Evolutionary conservation across 2,797 vertebrate species (phyloP), one percentile per base, ranked within the genome.

Genomic region (Arctocebus calabarensis): DNA sequence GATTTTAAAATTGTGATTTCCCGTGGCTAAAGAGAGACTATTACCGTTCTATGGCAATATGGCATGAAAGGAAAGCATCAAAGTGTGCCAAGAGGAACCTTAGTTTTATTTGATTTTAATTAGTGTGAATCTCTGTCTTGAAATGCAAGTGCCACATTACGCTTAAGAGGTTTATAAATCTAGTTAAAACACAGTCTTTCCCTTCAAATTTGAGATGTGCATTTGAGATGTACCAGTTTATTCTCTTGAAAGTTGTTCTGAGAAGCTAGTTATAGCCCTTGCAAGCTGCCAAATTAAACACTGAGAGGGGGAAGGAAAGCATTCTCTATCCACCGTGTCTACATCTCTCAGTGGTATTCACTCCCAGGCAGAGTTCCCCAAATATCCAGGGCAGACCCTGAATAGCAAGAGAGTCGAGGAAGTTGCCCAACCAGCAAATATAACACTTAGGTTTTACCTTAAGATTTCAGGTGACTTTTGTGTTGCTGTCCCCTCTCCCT

Each of bases 171-270:
- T 77, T 34, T 48, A 70, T 73, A 88, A 90, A 79, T 84, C 66
- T 84, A 93, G 45, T 88, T 89, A 94, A 82, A 84, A 84, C 83
- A 62, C 23, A 90, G n/a, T 68, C 29, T 55, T 91, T 87, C 34
- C 22, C 59, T 71, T 75, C 10, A 7, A 70, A 20, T 89, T 81
- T 95, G 75, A 89, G 27, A 62, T 61, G 71, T 61, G 48, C 74
- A 23, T 89, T 79, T 95, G 75, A 89, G 22, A 62, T 61, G 71
- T 61, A 71, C 10, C 83, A 68, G 27, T 75, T 95, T 64, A 61
- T 92, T 77, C 14, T 17, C 55, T 79, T 74, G 40, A 48, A 45
- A 43, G 77, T n/a, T 78, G 13, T 62, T 81, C 57, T 82, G 59
- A 57, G 59, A 64, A 32, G 22, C 73, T 89, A 52, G 90, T 57